phyloP scores from a whole-genome alignment of 2,888 invertebrate genomes.

The Thymelicus sylvestris region DNA sequence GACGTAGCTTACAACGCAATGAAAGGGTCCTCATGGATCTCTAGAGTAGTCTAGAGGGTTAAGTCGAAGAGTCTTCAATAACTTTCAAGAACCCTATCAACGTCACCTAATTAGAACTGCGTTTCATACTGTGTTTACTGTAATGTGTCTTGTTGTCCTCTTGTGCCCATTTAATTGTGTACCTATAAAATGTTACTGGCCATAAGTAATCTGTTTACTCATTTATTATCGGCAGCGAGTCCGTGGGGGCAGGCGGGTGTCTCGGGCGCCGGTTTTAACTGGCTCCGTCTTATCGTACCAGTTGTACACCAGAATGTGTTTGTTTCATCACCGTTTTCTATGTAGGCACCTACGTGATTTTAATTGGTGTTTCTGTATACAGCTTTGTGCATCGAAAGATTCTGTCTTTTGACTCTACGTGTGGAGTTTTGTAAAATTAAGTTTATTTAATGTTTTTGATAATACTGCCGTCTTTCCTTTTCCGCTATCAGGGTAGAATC shows the following conservation, averaged over 20 bases:
- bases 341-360: not conserved
- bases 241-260: conserved; percentile 59
- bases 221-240: conserved; percentile 48
- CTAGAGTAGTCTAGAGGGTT: too few species aligned
- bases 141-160: not conserved
- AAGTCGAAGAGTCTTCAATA: too few species aligned
- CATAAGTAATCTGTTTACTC: conserved; percentile 39
- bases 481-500: too few species aligned
- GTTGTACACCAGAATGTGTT: conserved; percentile 40
- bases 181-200: conserved; percentile 9
- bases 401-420: not conserved
- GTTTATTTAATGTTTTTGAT: too few species aligned
- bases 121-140: not conserved
- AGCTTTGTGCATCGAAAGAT: not conserved
- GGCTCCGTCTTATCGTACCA: conserved; percentile 55
- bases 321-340: conserved; percentile 53
- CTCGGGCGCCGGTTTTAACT: conserved; percentile 56
- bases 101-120: too few species aligned
- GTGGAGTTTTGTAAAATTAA: too few species aligned
- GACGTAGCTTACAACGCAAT: too few species aligned
- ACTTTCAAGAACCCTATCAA: too few species aligned
- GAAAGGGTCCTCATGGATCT: too few species aligned
- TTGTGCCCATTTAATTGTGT: conserved; percentile 11
- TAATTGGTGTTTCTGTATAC: too few species aligned
- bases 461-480: too few species aligned